phyloP scores from a whole-genome alignment of 2,113 vertebrate species.

The Opisthocomus hoazin region DNA sequence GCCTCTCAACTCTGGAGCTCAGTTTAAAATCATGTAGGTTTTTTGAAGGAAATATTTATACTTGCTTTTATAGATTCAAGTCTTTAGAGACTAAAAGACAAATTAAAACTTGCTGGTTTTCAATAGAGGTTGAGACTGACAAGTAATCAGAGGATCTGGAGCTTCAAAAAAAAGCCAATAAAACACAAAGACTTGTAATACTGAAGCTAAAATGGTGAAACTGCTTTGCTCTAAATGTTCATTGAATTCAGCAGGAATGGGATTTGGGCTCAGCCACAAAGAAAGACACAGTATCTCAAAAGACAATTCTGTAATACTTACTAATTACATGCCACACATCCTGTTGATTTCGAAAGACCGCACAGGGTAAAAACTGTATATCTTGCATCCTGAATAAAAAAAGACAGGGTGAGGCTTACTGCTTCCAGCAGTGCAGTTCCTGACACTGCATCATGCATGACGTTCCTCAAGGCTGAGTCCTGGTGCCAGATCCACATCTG shows the following conservation, averaged over 20 bases:
- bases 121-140: neutral
- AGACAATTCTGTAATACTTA: neutral
- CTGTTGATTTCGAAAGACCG: neutral
- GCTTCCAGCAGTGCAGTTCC: neutral
- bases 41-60: neutral
- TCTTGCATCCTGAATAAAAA: neutral
- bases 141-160: neutral
- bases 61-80: neutral
- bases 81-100: neutral
- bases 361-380: neutral
- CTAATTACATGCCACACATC: neutral
- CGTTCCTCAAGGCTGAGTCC: neutral
- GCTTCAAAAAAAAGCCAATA: neutral
- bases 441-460: neutral
- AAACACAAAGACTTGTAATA: neutral
- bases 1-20: neutral
- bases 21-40: neutral
- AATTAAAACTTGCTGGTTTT: slow-evolving; percentile 19
- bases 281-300: neutral
- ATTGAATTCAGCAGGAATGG: neutral
- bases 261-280: neutral
- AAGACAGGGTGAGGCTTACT: neutral
- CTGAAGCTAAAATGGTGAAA: neutral
- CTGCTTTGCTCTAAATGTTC: neutral
- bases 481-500: neutral